A percentile compares a stretch with the other conserved stretches of the same genome.
These are phyloP conservation scores for Grantiella picta DNA, from an alignment of 2,113 vertebrate species.

Conservation along the genomic window DNA sequence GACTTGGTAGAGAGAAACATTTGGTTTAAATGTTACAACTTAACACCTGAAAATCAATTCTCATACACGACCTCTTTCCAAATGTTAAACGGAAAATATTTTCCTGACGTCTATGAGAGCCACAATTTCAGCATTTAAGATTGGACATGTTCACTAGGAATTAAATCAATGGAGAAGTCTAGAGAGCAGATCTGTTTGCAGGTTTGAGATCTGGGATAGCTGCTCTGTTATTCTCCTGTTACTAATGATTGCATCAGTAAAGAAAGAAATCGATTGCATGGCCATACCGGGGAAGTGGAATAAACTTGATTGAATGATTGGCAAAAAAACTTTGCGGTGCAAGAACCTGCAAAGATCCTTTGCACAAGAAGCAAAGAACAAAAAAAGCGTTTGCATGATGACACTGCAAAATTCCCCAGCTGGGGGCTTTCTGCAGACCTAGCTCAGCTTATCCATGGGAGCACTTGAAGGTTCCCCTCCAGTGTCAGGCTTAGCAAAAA, in stretches of 20 bases:
- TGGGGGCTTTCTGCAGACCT: background rate
- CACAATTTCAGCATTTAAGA: background rate
- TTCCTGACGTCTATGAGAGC: background rate
- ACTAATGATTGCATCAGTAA: slow-evolving; percentile 24
- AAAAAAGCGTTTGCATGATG: background rate
- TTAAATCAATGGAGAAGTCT: slow-evolving; percentile 1
- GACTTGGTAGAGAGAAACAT: background rate
- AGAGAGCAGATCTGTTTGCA: slow-evolving; percentile 41
- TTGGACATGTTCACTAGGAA: slow-evolving; percentile 60
- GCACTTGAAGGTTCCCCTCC: background rate
- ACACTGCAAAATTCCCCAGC: background rate
- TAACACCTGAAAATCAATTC: slow-evolving; percentile 9
- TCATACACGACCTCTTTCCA: background rate
- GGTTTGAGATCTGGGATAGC: slow-evolving; percentile 24
- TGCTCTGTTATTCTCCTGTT: slow-evolving; percentile 40
- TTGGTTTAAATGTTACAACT: background rate
- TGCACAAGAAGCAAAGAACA: background rate
- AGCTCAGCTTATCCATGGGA: background rate
- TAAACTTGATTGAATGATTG: slow-evolving; percentile 60
- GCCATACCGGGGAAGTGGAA: slow-evolving; percentile 11
- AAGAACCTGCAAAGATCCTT: background rate
- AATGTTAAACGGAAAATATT: background rate
- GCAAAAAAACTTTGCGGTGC: background rate
- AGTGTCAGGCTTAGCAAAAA: background rate
- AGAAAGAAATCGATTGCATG: slow-evolving; percentile 39